Percentiles rank a stretch among this genome's conserved stretches.
Conservation (phyloP, 2,113 vertebrate species). For the Phoenicopterus ruber region DNA sequence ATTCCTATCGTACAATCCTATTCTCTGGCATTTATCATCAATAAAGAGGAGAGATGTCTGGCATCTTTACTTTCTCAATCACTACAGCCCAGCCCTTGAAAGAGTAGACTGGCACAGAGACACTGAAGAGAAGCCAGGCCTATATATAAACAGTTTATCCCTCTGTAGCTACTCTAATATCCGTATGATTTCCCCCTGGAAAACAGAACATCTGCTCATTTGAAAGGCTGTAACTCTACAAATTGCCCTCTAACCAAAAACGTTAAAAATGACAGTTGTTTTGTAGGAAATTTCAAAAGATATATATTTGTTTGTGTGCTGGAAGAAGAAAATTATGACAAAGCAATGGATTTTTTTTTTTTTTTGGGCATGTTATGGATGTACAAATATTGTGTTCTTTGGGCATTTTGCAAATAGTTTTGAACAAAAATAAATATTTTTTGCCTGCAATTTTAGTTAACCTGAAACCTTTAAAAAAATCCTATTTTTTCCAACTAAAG, state of each 20-base stretch:
- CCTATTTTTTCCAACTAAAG: neutral
- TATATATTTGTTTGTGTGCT: neutral
- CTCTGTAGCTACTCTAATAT: neutral
- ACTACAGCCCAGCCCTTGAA: neutral
- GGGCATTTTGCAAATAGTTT: neutral
- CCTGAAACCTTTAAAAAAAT: neutral
- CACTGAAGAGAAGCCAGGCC: neutral
- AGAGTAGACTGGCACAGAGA: neutral
- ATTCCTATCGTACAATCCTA: neutral
- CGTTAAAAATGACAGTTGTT: neutral
- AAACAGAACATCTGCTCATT: constrained; percentile 16
- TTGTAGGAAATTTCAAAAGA: neutral
- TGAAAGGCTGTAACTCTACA: neutral
- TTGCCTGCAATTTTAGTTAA: neutral
- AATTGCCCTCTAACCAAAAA: constrained; percentile 16
- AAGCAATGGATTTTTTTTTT: neutral
- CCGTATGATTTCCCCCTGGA: neutral
- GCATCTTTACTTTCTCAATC: neutral
- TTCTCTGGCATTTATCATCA: neutral
- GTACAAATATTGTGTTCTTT: neutral
- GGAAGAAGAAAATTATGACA: neutral
- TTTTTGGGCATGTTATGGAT: neutral
- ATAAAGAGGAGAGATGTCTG: neutral
- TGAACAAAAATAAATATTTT: neutral
- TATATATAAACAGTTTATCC: neutral